These are phyloP conservation scores for Turnix velox DNA, from an alignment of 2,113 vertebrate species.

Conservation along the genomic window DNA sequence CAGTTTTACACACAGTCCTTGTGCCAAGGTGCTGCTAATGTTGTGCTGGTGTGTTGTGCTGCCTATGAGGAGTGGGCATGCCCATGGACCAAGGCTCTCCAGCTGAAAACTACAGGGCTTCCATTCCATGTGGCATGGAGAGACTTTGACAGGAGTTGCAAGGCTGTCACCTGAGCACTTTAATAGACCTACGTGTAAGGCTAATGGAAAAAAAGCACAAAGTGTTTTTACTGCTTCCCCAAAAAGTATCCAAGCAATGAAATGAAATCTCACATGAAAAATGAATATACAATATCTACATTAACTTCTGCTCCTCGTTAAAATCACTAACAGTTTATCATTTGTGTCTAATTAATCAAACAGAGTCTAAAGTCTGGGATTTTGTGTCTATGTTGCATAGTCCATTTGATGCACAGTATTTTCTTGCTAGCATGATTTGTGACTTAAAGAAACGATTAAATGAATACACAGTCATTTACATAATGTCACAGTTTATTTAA, in stretches of 20 bases:
- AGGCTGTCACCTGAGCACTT: background rate
- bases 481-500: slow-evolving; percentile 56
- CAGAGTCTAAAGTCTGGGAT: background rate
- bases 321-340: background rate
- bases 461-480: slow-evolving; percentile 13
- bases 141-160: background rate
- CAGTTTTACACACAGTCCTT: background rate
- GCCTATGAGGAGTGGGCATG: background rate
- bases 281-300: slow-evolving; percentile 4
- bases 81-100: background rate
- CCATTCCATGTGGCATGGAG: background rate
- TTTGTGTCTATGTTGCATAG: slow-evolving; percentile 26
- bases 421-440: background rate
- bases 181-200: background rate
- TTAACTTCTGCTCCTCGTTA: slow-evolving; percentile 23
- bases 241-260: background rate
- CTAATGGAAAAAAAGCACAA: background rate
- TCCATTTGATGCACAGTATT: slow-evolving; percentile 3
- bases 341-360: background rate
- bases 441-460: slow-evolving; percentile 38
- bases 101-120: rapidly evolving
- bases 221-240: background rate
- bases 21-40: background rate
- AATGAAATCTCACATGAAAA: background rate
- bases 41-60: slow-evolving; percentile 41